A percentile compares a stretch with the other conserved stretches of the same genome.
Evolutionary conservation across 2,888 invertebrate species (phyloP).

Genomic region (Drosophila gaucha): DNA sequence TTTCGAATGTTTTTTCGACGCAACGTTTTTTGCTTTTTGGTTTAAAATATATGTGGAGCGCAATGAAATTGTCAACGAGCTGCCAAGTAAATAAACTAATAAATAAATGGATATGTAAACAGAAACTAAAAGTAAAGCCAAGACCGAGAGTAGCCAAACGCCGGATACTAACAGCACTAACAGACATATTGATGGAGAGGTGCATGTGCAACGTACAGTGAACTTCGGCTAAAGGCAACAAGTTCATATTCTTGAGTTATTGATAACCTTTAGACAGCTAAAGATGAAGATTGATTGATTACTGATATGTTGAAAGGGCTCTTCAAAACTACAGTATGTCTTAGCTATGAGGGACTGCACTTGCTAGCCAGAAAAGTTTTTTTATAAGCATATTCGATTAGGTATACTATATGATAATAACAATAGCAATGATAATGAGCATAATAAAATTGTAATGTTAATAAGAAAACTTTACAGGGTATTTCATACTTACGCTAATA

Average conservation of each 20-base stretch:
- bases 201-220: conserved; percentile 15
- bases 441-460: neutral
- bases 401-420: too few species aligned
- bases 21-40: conserved; percentile 2
- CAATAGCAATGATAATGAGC: neutral
- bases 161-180: conserved; percentile 24
- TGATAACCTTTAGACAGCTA: too few species aligned
- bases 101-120: conserved; percentile 33
- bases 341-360: too few species aligned
- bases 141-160: conserved; percentile 20
- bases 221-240: conserved; percentile 5
- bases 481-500: too few species aligned
- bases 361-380: too few species aligned
- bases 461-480: neutral
- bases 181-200: neutral
- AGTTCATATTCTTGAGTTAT: neutral
- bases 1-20: conserved; percentile 41
- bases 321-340: too few species aligned
- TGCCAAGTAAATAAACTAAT: conserved; percentile 65
- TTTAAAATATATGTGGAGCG: conserved; percentile 51
- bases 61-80: conserved; percentile 68
- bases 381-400: too few species aligned
- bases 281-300: too few species aligned
- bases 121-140: conserved; percentile 11
- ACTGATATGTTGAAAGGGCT: too few species aligned